phyloP scores from a whole-genome alignment of 64 coral and sea anemone species.

The Anthopleura sola region DNA sequence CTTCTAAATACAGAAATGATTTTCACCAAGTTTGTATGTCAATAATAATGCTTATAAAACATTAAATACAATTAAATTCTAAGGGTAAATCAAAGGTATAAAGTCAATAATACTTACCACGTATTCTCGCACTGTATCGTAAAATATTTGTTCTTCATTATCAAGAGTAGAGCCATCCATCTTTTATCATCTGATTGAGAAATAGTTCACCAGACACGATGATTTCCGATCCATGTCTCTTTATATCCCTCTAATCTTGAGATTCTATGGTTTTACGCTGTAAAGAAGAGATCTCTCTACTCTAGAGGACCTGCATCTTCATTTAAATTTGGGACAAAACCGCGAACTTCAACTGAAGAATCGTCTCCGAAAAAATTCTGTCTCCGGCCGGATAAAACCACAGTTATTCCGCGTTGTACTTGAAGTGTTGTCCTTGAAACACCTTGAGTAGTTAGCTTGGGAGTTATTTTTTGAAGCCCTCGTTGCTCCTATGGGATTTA shows the following conservation, averaged over 20 bases:
- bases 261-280: not conserved
- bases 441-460: not conserved
- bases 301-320: not conserved
- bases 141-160: slow-evolving; percentile 84
- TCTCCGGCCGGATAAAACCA: not conserved
- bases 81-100: not conserved
- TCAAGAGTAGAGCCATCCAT: slow-evolving; percentile 10
- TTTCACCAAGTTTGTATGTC: not conserved
- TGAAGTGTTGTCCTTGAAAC: not conserved
- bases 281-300: not conserved
- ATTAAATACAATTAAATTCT: not conserved
- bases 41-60: not conserved
- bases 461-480: not conserved
- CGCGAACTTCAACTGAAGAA: not conserved
- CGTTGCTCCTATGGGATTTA: not conserved
- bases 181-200: not conserved
- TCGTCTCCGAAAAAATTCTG: not conserved
- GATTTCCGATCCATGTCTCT: not conserved
- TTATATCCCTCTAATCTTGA: not conserved
- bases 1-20: not conserved
- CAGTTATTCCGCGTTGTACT: not conserved
- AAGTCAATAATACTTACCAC: slow-evolving; percentile 66
- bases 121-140: slow-evolving; percentile 89
- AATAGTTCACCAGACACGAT: not conserved
- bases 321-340: not conserved